Percentiles rank a stretch among this genome's conserved stretches.
Evolutionary conservation across 2,797 vertebrate genomes (phyloP).

Genomic region (Gouania willdenowi): DNA sequence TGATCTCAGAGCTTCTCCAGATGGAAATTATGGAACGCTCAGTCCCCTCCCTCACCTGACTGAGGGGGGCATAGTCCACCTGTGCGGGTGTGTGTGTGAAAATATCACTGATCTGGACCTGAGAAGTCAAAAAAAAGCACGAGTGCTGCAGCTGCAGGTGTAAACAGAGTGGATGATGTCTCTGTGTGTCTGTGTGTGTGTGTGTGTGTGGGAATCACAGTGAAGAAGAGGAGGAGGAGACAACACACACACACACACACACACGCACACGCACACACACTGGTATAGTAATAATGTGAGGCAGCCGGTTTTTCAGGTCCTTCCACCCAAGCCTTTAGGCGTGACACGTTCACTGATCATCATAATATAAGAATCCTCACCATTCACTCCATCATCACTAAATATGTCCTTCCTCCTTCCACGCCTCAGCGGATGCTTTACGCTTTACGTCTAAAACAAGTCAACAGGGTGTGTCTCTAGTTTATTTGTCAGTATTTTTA

Average conservation of each 20-base stretch:
- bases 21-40: constrained; percentile 35
- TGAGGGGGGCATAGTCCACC: constrained; percentile 68
- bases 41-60: constrained; percentile 56
- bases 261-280: too few relatives aligned
- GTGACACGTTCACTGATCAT: constrained; percentile 44
- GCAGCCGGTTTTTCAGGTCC: constrained; percentile 81
- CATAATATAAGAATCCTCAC: constrained; percentile 28
- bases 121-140: constrained; percentile 2
- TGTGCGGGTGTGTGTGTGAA: background rate
- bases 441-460: too few relatives aligned
- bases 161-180: background rate
- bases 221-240: constrained; percentile 33
- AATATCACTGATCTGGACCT: background rate
- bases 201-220: constrained; percentile 35
- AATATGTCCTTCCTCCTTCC: too few relatives aligned
- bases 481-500: too few relatives aligned
- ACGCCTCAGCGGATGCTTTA: too few relatives aligned
- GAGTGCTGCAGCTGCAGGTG: constrained; percentile 12
- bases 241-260: too few relatives aligned
- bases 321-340: constrained; percentile 52
- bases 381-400: too few relatives aligned
- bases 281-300: constrained; percentile 39
- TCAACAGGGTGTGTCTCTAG: too few relatives aligned
- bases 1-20: constrained; percentile 34
- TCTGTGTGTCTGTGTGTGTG: constrained; percentile 4